Conservation (phyloP, 2,797 vertebrate genomes). For the Chaunax sp. region DNA sequence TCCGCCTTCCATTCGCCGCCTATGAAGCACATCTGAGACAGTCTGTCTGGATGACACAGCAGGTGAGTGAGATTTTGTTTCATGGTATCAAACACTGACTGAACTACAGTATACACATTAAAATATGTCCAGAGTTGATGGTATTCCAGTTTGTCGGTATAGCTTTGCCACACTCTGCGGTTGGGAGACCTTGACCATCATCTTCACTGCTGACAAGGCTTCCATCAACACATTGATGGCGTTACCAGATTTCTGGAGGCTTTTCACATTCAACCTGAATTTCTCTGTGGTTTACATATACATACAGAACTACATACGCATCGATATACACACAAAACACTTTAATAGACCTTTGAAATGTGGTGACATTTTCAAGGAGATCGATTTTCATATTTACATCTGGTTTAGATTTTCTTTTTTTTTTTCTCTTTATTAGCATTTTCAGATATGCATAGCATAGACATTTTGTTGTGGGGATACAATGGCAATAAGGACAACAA, state of each 20-base stretch:
- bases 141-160: no score
- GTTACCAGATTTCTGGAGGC: slow-evolving; percentile 64
- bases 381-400: slow-evolving; percentile 52
- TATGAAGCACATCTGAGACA: no score
- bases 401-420: slow-evolving; percentile 37
- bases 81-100: no score
- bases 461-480: no score
- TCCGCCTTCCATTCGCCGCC: no score
- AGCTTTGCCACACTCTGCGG: slow-evolving; percentile 2
- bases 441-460: no score
- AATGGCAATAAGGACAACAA: no score
- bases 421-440: slow-evolving; percentile 32
- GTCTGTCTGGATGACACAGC: no score
- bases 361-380: slow-evolving; percentile 37
- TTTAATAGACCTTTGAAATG: slow-evolving; percentile 36
- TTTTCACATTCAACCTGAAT: slow-evolving; percentile 16
- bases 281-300: slow-evolving; percentile 23
- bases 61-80: no score
- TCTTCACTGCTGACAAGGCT: slow-evolving; percentile 45
- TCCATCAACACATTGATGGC: slow-evolving; percentile 49
- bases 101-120: no score
- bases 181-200: slow-evolving; percentile 30
- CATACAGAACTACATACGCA: slow-evolving; percentile 2
- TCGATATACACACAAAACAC: slow-evolving; percentile 23
- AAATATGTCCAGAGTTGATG: no score